These are phyloP conservation scores for Tenodera sinensis DNA, from an alignment of 2,888 invertebrate species.

Conservation along the genomic window DNA sequence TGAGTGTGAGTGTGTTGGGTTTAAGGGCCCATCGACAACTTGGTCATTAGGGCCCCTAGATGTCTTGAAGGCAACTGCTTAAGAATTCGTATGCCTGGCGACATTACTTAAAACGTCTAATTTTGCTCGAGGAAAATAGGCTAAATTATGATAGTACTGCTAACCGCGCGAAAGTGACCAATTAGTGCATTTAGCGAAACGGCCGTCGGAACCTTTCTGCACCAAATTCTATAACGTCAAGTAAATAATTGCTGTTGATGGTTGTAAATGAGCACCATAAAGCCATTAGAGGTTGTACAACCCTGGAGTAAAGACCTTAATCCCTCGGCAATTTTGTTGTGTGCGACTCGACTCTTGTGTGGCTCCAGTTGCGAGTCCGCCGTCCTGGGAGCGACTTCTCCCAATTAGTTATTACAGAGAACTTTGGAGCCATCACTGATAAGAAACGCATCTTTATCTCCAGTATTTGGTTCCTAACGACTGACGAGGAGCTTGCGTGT, in stretches of 20 bases:
- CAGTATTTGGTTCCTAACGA: neutral
- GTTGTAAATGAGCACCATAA: neutral
- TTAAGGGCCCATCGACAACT: too few species aligned
- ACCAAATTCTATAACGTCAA: neutral
- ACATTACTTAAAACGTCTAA: too few species aligned
- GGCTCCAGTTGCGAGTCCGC: neutral
- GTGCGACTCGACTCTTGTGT: neutral
- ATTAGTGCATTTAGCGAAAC: neutral
- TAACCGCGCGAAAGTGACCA: too few species aligned
- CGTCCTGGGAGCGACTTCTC: neutral
- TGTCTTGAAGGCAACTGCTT: too few species aligned
- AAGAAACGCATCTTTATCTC: neutral
- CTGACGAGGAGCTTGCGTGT: neutral
- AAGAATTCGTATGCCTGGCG: too few species aligned
- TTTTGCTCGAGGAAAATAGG: too few species aligned
- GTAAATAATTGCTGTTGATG: neutral
- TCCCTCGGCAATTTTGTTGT: neutral
- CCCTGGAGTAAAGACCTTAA: neutral
- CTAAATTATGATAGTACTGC: too few species aligned
- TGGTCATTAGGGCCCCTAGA: too few species aligned
- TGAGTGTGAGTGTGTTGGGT: too few species aligned
- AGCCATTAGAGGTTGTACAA: neutral
- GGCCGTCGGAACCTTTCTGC: neutral
- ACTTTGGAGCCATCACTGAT: neutral
- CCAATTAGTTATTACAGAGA: neutral